Conservation (phyloP, 2,113 vertebrate genomes). For the Vidua chalybeata region DNA sequence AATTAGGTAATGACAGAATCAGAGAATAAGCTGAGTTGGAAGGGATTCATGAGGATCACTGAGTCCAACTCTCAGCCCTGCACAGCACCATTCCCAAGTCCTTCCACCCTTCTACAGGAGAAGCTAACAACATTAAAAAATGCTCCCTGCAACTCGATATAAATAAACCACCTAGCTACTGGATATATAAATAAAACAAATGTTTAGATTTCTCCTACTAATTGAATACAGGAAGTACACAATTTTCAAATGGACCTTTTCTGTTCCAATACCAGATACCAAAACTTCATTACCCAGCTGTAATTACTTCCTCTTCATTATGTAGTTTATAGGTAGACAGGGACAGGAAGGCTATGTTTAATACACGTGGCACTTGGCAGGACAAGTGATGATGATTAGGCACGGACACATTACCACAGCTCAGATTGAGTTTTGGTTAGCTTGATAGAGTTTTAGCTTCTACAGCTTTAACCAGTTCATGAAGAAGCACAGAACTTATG, state of each 20-base stretch:
- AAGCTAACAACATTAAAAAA: not conserved
- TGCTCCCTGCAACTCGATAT: not conserved
- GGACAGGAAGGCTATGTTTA: not conserved
- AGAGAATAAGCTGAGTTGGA: not conserved
- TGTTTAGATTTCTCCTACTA: not conserved
- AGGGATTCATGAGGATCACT: too few relatives aligned
- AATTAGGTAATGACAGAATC: not conserved
- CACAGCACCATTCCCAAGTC: not conserved
- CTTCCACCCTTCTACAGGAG: not conserved
- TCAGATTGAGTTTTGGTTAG: rapidly evolving
- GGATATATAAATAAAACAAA: not conserved
- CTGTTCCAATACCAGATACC: not conserved
- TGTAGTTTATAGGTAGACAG: not conserved
- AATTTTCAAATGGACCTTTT: constrained; percentile 3
- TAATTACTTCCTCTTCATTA: constrained; percentile 37
- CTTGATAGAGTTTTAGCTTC: not conserved
- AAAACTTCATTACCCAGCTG: not conserved
- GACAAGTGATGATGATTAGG: not conserved
- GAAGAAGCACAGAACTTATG: not conserved
- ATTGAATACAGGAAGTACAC: constrained; percentile 15
- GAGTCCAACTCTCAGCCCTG: not conserved
- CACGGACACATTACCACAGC: not conserved
- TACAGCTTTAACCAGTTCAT: not conserved
- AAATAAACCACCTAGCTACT: not conserved
- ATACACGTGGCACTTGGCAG: not conserved